A percentile compares a stretch with the other conserved stretches of the same genome.
phyloP scores from a whole-genome alignment of 2,888 invertebrate species.

The Drosophila niveifrons region DNA sequence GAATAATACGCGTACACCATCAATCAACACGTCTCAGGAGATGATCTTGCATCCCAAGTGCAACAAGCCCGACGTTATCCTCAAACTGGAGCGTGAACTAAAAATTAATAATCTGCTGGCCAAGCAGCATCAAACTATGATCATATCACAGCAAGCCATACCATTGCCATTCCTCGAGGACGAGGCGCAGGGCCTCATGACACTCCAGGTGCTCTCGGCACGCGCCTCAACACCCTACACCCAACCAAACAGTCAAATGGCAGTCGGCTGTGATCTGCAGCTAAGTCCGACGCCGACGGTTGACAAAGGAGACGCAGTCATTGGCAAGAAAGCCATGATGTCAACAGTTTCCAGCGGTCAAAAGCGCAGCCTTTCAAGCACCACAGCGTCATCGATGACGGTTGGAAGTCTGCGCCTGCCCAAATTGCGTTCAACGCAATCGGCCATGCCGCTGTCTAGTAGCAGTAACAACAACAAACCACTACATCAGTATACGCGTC shows the following conservation, averaged over 20 bases:
- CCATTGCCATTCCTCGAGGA: slow-evolving; percentile 77
- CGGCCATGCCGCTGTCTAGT: slow-evolving; percentile 19
- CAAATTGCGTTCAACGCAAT: slow-evolving; percentile 34
- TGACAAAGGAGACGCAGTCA: not conserved
- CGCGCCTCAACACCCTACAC: slow-evolving; percentile 83
- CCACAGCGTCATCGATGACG: slow-evolving; percentile 1
- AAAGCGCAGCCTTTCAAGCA: slow-evolving; percentile 28
- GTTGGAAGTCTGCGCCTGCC: slow-evolving; percentile 24
- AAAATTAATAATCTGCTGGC: slow-evolving; percentile 65
- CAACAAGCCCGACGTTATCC: slow-evolving; percentile 56
- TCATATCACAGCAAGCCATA: slow-evolving; percentile 66
- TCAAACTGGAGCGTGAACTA: slow-evolving; percentile 55
- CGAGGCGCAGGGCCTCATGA: slow-evolving; percentile 67
- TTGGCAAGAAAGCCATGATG: slow-evolving; percentile 17
- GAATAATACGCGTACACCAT: slow-evolving; percentile 17
- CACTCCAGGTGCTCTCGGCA: slow-evolving; percentile 79
- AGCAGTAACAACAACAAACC: slow-evolving; percentile 9
- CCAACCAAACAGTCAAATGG: slow-evolving; percentile 63
- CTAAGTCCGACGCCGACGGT: slow-evolving; percentile 57
- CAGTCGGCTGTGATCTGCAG: slow-evolving; percentile 77
- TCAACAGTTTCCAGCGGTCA: not conserved
- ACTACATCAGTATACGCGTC: slow-evolving; percentile 69
- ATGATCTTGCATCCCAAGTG: slow-evolving; percentile 66
- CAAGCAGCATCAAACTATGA: slow-evolving; percentile 43
- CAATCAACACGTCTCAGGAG: slow-evolving; percentile 25